phyloP scores from a whole-genome alignment of 2,888 invertebrate genomes.

The Dicyrtomina minuta region DNA sequence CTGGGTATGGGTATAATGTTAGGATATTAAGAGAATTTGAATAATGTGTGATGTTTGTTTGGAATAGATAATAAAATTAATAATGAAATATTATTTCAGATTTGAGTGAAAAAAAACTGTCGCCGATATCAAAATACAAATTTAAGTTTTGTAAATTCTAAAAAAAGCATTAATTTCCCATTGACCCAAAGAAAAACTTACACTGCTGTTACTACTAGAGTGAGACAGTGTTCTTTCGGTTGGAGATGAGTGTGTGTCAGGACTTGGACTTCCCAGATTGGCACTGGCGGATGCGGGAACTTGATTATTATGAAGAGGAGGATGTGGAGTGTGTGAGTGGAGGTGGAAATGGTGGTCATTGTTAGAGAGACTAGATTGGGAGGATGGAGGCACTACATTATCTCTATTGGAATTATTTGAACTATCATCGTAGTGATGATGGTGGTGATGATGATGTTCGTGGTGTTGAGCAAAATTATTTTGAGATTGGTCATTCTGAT shows the following conservation, averaged over 20 bases:
- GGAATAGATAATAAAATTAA: too few relatives aligned
- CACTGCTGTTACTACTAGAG: constrained; percentile 24
- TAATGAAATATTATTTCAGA: too few relatives aligned
- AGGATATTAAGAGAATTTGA: too few relatives aligned
- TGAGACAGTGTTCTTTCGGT: not conserved
- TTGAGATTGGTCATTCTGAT: constrained; percentile 5
- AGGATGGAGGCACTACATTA: not conserved
- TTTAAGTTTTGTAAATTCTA: too few relatives aligned
- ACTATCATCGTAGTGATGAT: not conserved
- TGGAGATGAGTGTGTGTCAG: constrained; percentile 5
- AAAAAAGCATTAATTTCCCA: constrained; percentile 22
- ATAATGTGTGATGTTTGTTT: too few relatives aligned
- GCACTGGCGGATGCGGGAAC: constrained; percentile 17
- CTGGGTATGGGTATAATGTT: too few relatives aligned
- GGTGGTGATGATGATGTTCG: not conserved
- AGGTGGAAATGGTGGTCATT: not conserved
- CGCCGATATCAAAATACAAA: not conserved
- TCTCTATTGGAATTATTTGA: not conserved
- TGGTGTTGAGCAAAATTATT: constrained; percentile 5
- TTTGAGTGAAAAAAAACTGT: not conserved
- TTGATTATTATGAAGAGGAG: constrained; percentile 10
- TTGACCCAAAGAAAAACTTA: constrained; percentile 22
- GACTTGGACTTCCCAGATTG: constrained; percentile 20
- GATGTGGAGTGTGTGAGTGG: constrained; percentile 1
- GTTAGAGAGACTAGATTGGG: constrained; percentile 4